phyloP scores from a whole-genome alignment of 2,888 invertebrate species.

The Nycteola revayana region DNA sequence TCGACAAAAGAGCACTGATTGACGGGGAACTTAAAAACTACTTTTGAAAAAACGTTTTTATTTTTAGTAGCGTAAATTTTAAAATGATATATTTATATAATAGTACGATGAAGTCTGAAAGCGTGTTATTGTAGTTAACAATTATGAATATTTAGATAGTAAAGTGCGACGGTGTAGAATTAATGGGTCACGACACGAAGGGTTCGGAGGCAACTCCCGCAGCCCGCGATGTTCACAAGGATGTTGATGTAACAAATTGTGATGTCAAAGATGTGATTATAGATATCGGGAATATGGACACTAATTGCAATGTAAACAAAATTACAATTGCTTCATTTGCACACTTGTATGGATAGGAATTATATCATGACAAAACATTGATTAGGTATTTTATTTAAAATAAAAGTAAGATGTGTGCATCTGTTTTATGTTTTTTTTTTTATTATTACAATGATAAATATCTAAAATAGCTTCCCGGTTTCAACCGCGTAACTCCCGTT shows the following conservation, averaged over 20 bases:
- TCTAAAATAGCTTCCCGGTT: too few species aligned
- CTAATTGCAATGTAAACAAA: constrained; percentile 3
- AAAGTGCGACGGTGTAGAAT: constrained; percentile 57
- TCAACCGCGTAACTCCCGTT: too few species aligned
- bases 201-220: constrained; percentile 40
- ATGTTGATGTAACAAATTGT: constrained; percentile 32
- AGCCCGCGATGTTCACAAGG: constrained; percentile 24
- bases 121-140: constrained; percentile 40
- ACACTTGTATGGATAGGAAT: too few species aligned
- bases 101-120: constrained; percentile 41
- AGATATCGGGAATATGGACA: constrained; percentile 11
- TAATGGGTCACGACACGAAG: constrained; percentile 57
- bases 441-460: too few species aligned
- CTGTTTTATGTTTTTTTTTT: too few species aligned
- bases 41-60: constrained; percentile 28
- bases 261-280: constrained; percentile 20
- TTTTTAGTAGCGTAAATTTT: constrained; percentile 16
- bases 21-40: constrained; percentile 34
- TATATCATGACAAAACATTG: too few species aligned
- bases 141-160: constrained; percentile 67
- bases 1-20: constrained; percentile 50
- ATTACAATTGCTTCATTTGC: constrained; percentile 16
- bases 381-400: too few species aligned
- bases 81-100: constrained; percentile 21
- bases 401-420: too few species aligned